A percentile compares a stretch with the other conserved stretches of the same genome.
Evolutionary conservation across 1,140 invertebrate species (phyloP).

Genomic region (Aphis gossypii): DNA sequence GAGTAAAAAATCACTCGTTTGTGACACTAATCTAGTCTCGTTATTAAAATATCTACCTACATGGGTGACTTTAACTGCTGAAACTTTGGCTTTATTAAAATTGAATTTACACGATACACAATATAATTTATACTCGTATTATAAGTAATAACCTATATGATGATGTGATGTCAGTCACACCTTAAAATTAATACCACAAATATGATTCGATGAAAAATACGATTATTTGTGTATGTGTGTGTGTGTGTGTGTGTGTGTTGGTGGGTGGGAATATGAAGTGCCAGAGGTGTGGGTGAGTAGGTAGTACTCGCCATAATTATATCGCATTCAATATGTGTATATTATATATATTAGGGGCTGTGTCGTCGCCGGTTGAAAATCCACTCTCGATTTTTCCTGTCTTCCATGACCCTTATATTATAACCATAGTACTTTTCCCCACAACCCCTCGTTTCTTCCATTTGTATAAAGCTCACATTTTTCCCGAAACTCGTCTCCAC

Average conservation of each 20-base stretch:
- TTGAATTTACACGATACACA: background rate
- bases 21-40: background rate
- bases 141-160: background rate
- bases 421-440: background rate
- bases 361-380: background rate
- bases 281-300: background rate
- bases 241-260: background rate
- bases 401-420: background rate
- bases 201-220: background rate
- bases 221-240: background rate
- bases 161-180: background rate
- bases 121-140: background rate
- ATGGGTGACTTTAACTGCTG: background rate
- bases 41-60: background rate
- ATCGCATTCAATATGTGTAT: background rate
- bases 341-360: background rate
- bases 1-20: background rate
- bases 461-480: background rate
- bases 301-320: background rate
- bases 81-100: background rate
- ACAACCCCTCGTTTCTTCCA: background rate
- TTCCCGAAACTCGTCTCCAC: slow-evolving; percentile 10
- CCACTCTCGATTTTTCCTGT: slow-evolving; percentile 30
- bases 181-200: background rate
- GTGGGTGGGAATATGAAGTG: background rate